Base-by-base conservation (phyloP, 2,888 invertebrate genomes). In the Folsomia manolachei region DNA sequence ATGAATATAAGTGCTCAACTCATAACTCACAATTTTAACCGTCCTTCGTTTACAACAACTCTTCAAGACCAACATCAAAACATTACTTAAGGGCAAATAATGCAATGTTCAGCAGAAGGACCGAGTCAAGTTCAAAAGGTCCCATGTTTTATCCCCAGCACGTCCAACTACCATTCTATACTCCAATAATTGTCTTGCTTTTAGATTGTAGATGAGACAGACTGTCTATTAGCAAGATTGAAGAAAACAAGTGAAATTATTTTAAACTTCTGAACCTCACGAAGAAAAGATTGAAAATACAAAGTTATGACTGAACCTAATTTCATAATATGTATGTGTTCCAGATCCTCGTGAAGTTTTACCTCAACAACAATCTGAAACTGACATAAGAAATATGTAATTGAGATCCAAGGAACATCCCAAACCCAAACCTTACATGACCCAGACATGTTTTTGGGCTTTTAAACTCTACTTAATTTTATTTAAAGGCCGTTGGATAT, bases 191-290 rank as follows among this genome's bases (percentile, higher is more conserved):
- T 39, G 39, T 39, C 39, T 39, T 39, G 39, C 39, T 39, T 14
- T n/a, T n/a, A n/a, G n/a, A n/a, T n/a, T n/a, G n/a, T n/a, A n/a
- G n/a, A 7, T 56, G 56, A 56, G 56, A 56, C 56, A 56, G 19
- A 19, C 56, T 56, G 56, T 56, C 56, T 56, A 56, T 56, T 56
- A 56, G 56, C 21, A 19, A 21, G 56, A 56, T 56, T 18, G 56
- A 56, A 56, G n/a, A n/a, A n/a, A n/a, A n/a, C n/a, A n/a, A n/a
- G 56, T 56, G 56, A 56, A 56, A 56, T 56, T 7, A 56, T 56
- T 56, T 56, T 56, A 56, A 51, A 56, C 56, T 56, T 39, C 56
- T 56, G 18, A 19, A 21, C 21, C n/a, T 19, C 21, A 56, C 21
- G 7, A 56, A 21, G 56, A 14, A n/a, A 19, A 56, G 56, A 56